Percentiles rank a stretch among this genome's conserved stretches.
phyloP scores from a whole-genome alignment of 2,797 vertebrate species.

The Enteromius radiatus region DNA sequence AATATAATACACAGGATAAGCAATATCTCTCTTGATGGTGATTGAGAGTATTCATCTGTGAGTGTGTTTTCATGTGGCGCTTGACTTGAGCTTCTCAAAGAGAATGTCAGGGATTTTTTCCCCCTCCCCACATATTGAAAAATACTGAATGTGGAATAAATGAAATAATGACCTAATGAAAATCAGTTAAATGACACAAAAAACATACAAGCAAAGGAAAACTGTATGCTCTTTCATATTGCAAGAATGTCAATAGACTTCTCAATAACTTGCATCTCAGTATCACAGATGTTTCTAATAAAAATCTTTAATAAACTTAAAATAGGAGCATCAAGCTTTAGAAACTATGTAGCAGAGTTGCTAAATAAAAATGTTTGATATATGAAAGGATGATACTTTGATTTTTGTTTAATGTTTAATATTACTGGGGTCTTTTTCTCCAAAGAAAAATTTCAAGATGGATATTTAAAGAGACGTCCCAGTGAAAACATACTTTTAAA shows the following conservation, averaged over 20 bases:
- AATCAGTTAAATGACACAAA: not conserved
- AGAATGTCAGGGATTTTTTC: not conserved
- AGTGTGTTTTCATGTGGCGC: slow-evolving; percentile 16
- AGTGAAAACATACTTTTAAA: not conserved
- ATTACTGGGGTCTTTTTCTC: not conserved
- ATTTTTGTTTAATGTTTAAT: not conserved
- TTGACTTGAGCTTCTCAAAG: slow-evolving; percentile 29
- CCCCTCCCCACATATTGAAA: not conserved
- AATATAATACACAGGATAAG: slow-evolving; percentile 43
- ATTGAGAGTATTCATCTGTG: slow-evolving; percentile 26
- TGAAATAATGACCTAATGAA: not conserved
- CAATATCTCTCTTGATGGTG: slow-evolving; percentile 44
- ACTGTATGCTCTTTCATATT: not conserved
- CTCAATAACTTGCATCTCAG: not conserved
- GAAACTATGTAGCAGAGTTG: not conserved
- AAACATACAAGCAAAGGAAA: not conserved
- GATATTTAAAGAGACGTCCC: not conserved
- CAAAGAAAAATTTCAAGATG: not conserved
- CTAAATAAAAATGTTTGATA: not conserved
- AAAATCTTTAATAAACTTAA: not conserved
- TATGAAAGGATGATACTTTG: not conserved
- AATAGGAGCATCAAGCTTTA: not conserved
- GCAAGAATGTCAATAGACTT: not conserved
- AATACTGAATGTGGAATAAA: not conserved
- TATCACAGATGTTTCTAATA: not conserved